Percentiles rank a stretch among this genome's conserved stretches.
Evolutionary conservation across 2,113 vertebrate genomes (phyloP).

Genomic region (Hirundichthys speculiger): DNA sequence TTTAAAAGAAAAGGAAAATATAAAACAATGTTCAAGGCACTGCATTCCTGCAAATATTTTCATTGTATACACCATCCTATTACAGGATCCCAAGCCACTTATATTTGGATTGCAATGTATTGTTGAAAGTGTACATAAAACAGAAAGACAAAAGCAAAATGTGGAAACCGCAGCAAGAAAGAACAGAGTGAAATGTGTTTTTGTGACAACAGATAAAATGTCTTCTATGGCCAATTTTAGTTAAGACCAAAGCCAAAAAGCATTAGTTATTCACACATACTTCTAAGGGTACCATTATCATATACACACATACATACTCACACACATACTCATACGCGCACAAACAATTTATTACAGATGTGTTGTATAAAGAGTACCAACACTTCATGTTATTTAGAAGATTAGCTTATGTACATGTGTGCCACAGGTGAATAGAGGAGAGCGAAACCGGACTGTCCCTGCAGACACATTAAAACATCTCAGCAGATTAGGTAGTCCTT

Average conservation of each 20-base stretch:
- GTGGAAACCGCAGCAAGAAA: constrained; percentile 39
- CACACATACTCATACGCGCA: constrained; percentile 29
- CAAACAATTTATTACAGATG: constrained; percentile 49
- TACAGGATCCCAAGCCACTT: constrained; percentile 49
- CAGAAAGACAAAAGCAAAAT: constrained; percentile 46
- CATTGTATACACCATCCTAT: constrained; percentile 67
- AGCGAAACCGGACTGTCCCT: constrained; percentile 13
- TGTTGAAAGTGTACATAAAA: constrained; percentile 61
- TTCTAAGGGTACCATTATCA: constrained; percentile 45
- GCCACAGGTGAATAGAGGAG: constrained; percentile 39
- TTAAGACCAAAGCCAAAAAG: constrained; percentile 66
- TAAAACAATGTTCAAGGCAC: constrained; percentile 89
- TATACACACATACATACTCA: constrained; percentile 33
- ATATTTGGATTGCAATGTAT: constrained; percentile 69
- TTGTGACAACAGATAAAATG: constrained; percentile 67
- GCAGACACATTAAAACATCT: constrained; percentile 4
- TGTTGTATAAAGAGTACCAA: constrained; percentile 61
- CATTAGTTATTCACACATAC: constrained; percentile 56
- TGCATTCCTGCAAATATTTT: constrained; percentile 82
- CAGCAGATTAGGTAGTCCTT: constrained; percentile 77
- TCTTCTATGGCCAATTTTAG: constrained; percentile 66
- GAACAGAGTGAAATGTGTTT: constrained; percentile 41
- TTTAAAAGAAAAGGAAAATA: constrained; percentile 84
- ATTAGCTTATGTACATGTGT: constrained; percentile 53
- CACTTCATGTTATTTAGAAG: constrained; percentile 69